Conservation (phyloP, 2,888 invertebrate genomes). For the Oscheius sp. region DNA sequence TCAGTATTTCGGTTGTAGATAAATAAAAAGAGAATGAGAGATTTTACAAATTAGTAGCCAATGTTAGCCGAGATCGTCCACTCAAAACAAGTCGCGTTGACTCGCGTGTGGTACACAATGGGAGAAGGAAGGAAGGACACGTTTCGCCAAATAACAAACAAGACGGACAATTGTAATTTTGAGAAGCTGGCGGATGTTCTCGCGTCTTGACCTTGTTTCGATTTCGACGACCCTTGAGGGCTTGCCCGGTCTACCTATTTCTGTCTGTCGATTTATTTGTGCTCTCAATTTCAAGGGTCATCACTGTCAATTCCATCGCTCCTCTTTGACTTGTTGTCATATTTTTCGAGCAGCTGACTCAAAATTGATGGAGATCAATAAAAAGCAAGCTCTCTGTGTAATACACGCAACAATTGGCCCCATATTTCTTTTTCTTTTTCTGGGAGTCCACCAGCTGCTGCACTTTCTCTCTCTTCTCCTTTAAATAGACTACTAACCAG, state of each 20-base stretch:
- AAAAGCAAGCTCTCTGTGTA: conserved; percentile 6
- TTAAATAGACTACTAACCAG: not conserved
- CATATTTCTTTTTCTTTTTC: conserved; percentile 10
- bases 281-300: not conserved
- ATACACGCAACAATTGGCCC: not conserved
- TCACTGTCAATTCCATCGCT: not conserved
- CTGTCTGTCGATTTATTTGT: no score
- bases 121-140: conserved; percentile 8
- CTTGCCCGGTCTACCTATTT: no score
- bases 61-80: not conserved
- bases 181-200: no score
- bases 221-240: no score
- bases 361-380: conserved; percentile 9
- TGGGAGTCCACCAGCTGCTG: conserved; percentile 14
- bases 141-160: conserved; percentile 27
- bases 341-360: conserved; percentile 2
- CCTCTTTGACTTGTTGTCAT: not conserved
- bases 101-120: conserved; percentile 7
- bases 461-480: not conserved
- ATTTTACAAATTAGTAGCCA: no score
- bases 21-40: no score
- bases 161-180: conserved; percentile 14
- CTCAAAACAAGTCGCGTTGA: not conserved
- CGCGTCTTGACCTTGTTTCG: no score
- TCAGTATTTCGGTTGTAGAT: no score